Base-by-base conservation (phyloP, 2,888 invertebrate species). In the Cactoblastis cactorum region DNA sequence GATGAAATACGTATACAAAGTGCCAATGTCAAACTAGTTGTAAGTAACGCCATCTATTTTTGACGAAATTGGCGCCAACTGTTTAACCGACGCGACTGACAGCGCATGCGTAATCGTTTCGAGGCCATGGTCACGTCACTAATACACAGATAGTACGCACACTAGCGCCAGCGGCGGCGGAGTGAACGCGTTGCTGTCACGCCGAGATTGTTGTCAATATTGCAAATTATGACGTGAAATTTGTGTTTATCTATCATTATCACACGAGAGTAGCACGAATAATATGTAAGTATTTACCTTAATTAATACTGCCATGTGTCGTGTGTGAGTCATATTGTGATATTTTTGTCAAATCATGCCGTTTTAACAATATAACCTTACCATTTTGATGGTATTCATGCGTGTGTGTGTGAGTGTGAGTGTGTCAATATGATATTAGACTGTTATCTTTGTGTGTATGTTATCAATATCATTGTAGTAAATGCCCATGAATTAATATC, bases 91-190 rank as follows among this genome's bases (percentile, higher is more conserved):
- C 73, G 14, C 58, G 49, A 59, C 41, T 49, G 52, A 49, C 49
- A 55, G 77, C 84, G 84, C 87, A 84, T 83, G 87, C 83, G 86
- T 71, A 65, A 55, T 54, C 55, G 53, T 59, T 67, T 75, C 72
- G 80, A 81, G 83, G 83, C 80, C 84, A 80, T 71, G 80, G 83
- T 71, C 81, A 81, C 77, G 65, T 71, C 81, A 81, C 77, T 64
- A 75, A 71, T 64, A 80, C 75, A 74, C 65, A 65, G 56, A 57
- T 53, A 48, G 60, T 61, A 69, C 77, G 61, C 80, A 80, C 82
- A 81, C 80, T 71, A 70, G 68, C 69, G 69, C 57, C 57, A 59
- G 64, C 63, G 55, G 67, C 69, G 34, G 41, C 39, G 5, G 17
- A 19, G 33, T 9, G 34, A 35, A n/a, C 39, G 38, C 34, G 37